phyloP scores from a whole-genome alignment of 2,888 invertebrate species.

The Nebria salina region DNA sequence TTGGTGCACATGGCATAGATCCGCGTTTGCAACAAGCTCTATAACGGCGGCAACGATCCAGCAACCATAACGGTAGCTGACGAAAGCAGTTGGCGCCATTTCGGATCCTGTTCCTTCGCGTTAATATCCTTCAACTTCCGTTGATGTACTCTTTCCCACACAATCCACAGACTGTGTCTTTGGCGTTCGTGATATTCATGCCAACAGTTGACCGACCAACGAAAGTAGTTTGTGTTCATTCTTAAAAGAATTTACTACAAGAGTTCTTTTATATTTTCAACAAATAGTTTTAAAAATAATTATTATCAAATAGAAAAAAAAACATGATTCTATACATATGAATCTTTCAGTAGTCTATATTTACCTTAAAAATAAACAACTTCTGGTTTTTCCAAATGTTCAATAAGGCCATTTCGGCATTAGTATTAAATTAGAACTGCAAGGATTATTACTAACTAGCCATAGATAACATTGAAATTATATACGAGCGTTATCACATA shows the following conservation, averaged over 20 bases:
- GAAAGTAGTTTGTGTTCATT: not conserved
- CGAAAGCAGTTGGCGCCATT: constrained; percentile 27
- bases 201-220: not conserved
- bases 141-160: constrained; percentile 15
- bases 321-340: no score
- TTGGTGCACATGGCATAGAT: not conserved
- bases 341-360: no score
- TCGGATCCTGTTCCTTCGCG: constrained; percentile 7
- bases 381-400: no score
- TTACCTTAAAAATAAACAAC: no score
- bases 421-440: not conserved
- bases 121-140: constrained; percentile 26
- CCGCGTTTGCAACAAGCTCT: constrained; percentile 26
- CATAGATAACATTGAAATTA: not conserved
- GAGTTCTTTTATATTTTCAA: no score
- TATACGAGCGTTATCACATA: not conserved
- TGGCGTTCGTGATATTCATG: not conserved
- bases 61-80: constrained; percentile 30
- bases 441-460: not conserved
- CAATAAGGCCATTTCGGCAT: not conserved
- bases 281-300: no score
- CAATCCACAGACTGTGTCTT: not conserved
- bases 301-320: no score
- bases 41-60: constrained; percentile 15
- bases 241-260: no score